Evolutionary conservation across 2,888 invertebrate genomes (phyloP).

Genomic region (Chrysodeixis includens): DNA sequence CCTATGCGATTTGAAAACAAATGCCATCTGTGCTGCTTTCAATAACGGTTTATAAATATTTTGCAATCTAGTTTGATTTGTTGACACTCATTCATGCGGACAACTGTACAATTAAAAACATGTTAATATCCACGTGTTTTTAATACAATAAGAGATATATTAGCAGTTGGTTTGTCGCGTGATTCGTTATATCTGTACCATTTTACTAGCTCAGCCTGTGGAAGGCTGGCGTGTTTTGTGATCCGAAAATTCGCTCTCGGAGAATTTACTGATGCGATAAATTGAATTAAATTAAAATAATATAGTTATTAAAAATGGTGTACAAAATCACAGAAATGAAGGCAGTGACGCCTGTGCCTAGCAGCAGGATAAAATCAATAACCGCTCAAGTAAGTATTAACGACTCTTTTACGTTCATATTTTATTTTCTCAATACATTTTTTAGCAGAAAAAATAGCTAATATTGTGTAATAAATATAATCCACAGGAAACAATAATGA

Average conservation of each 20-base stretch:
- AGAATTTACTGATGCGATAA: no score
- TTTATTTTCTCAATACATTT: neutral
- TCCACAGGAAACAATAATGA: no score
- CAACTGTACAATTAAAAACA: neutral
- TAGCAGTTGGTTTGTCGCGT: constrained; percentile 5
- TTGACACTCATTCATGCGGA: neutral
- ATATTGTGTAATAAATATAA: no score
- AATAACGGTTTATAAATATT: neutral
- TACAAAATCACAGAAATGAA: constrained; percentile 68
- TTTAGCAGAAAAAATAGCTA: no score
- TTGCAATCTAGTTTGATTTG: neutral
- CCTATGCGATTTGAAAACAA: neutral
- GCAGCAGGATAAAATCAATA: constrained; percentile 70
- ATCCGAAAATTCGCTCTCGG: constrained; percentile 2
- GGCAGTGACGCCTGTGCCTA: constrained; percentile 54
- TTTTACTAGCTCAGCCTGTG: constrained; percentile 28
- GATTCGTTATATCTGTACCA: constrained; percentile 26
- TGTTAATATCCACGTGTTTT: constrained; percentile 11
- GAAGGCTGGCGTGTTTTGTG: constrained; percentile 15
- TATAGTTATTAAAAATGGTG: constrained; percentile 69
- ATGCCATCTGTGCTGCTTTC: neutral
- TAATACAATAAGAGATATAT: constrained; percentile 11
- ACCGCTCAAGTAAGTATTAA: constrained; percentile 73
- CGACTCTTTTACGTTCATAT: neutral
- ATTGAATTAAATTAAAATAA: neutral